Evolutionary conservation across 1,140 invertebrate species (phyloP).

Genomic region (Formica selysi): DNA sequence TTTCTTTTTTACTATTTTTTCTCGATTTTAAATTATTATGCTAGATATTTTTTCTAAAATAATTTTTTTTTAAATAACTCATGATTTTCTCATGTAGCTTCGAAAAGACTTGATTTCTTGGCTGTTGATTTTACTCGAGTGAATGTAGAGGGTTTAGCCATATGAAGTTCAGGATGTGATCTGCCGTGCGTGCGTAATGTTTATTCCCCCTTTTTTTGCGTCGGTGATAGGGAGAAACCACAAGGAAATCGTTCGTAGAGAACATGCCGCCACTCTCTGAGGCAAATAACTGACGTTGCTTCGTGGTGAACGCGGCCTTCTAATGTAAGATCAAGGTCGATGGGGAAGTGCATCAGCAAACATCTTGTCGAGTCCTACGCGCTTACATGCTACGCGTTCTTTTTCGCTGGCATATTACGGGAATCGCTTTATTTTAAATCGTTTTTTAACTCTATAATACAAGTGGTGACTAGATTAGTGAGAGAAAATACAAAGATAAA

Average conservation of each 20-base stretch:
- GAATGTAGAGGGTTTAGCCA: not conserved
- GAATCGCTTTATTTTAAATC: not conserved
- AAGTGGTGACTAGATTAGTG: not conserved
- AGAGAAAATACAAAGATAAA: not conserved
- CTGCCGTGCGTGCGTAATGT: slow-evolving; percentile 32
- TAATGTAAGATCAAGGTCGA: slow-evolving; percentile 66
- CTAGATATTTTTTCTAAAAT: not conserved
- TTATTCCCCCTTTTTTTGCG: slow-evolving; percentile 33
- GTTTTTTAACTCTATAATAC: not conserved
- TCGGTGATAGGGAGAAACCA: slow-evolving; percentile 51
- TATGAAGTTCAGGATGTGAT: slow-evolving; percentile 42
- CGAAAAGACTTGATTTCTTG: not conserved
- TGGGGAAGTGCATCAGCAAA: slow-evolving; percentile 58
- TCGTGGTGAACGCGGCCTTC: slow-evolving; percentile 60
- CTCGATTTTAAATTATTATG: not conserved
- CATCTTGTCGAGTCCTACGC: slow-evolving; percentile 45
- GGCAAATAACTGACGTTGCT: slow-evolving; percentile 54
- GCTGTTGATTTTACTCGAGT: slow-evolving; percentile 19
- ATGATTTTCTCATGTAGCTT: not conserved
- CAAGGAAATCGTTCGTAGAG: slow-evolving; percentile 60
- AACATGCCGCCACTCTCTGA: slow-evolving; percentile 58
- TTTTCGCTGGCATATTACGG: slow-evolving; percentile 17
- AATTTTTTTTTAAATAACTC: not conserved
- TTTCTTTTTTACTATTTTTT: not conserved
- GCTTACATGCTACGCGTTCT: slow-evolving; percentile 38